phyloP scores from a whole-genome alignment of 2,113 vertebrate species.

The Alectura lathami region DNA sequence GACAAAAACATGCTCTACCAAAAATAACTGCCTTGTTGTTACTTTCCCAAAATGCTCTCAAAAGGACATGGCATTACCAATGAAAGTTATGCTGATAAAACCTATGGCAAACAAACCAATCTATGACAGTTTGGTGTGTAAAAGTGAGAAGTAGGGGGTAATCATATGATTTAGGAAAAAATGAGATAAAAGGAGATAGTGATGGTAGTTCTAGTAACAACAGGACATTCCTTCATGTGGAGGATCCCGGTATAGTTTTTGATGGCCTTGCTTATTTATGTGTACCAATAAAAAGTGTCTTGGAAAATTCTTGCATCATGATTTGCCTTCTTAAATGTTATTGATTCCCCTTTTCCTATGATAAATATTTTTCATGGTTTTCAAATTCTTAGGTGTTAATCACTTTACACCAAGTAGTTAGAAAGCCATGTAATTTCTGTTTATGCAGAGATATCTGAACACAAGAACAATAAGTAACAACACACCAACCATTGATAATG shows the following conservation, averaged over 20 bases:
- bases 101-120: neutral
- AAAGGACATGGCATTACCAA: neutral
- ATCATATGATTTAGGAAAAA: neutral
- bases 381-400: neutral
- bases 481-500: neutral
- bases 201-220: neutral
- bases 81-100: neutral
- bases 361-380: neutral
- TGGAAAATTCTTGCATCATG: neutral
- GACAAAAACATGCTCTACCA: neutral
- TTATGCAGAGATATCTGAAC: neutral
- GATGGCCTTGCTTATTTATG: neutral
- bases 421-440: neutral
- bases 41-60: neutral
- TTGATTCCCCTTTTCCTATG: neutral
- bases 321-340: conserved; percentile 6
- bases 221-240: neutral
- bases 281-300: neutral
- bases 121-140: neutral
- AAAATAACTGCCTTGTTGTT: neutral
- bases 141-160: neutral
- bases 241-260: neutral
- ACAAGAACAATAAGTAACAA: neutral
- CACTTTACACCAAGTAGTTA: neutral
- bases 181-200: neutral